Base-by-base conservation (phyloP, 2,797 vertebrate species). In the Pangasius sanitwongsei region DNA sequence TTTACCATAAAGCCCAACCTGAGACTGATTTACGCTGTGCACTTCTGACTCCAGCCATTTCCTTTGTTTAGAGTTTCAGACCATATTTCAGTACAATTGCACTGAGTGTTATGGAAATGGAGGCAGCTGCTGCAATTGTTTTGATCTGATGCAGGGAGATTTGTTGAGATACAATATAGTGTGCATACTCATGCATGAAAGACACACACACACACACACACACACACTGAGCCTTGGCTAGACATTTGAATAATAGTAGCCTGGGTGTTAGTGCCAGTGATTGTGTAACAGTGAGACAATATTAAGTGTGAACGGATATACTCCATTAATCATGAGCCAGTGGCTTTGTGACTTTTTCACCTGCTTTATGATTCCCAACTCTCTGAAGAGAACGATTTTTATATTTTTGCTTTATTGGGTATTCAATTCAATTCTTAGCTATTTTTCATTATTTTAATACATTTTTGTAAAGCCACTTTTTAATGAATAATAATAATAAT, bases 1-100 rank as follows among this genome's bases (percentile, higher is more conserved):
- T 87, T 90, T 89, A 87, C 34, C 80, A 67, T 63, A 78, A 86
- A 87, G 53, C 53, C 37, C 53, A 72, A 90, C 81, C 85, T 61
- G 74, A 82, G 81, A 84, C 86, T 59, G 7, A 67, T 87, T 89
- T 86, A 91, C 37, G 11, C 69, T 28, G 41, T 61, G 65, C 41
- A 2, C 9, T 69, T 34, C 53, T 85, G 87, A 41, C 72, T 75
- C 34, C 63, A 67, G 31, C 72, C 34, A 65, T 74, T 82, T 88
- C 87, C 86, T 89, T 86, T 90, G 84, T 88, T 86, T 89, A 78
- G 34, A 86, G 37, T 83, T 65, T 50, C 63, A 72, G 80, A 48
- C 75, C 63, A 53, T 85, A 88, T 87, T 88, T 90, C 18, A 89
- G 23, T 78, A n/a, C 25, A 81, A 75, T 85, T 59, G 70, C 72